Base-by-base conservation (phyloP, 2,113 vertebrate genomes). In the Bufo bufo region DNA sequence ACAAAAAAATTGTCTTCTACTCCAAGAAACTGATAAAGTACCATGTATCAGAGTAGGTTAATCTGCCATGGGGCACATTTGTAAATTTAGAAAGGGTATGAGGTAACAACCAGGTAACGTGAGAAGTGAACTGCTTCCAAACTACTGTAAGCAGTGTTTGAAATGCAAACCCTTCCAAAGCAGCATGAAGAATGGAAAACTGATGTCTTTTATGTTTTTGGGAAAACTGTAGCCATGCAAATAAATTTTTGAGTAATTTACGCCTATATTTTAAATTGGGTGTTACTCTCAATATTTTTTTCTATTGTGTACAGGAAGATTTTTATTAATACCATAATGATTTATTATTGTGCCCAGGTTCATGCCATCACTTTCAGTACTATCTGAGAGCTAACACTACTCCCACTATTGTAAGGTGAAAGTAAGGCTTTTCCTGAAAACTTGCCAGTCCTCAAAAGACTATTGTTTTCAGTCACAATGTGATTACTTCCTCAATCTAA, bases 381-480 rank as follows among this genome's bases (percentile, higher is more conserved):
- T 58, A 59, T 80, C 52, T 58, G 19, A 82, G 4, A 65, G 59
- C 59, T 49, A 9, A 1, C 20, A 49, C 63, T 23, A 83, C 47
- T 69, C 82, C 63, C 49, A 71, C 82, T 84, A 71, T 84, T 84
- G n/a, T 83, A 50, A 20, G 17, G 65, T 17, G 47, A 71, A 66
- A 23, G 56, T 0, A 69, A 71, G 47, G 17, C 9, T 83, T 83
- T 69, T 69, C 63, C 81, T n/a, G 59, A 84, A 71, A 71, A 52
- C 82, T 14, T 84, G 81, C 63, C 82, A 83, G 16, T 23, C 81
- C 23, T 69, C 61, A 23, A 66, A 33, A 66, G 20, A 52, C 63
- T 43, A 84, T 84, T 84, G 82, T 84, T 54, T 84, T 84, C 82
- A 84, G 16, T 65, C 69, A 84, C 82, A 84, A 84, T 84, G 50